Percentiles rank a stretch among this genome's conserved stretches.
Evolutionary conservation across 2,797 vertebrate genomes (phyloP).

Genomic region (Gymnoscopelus braueri): DNA sequence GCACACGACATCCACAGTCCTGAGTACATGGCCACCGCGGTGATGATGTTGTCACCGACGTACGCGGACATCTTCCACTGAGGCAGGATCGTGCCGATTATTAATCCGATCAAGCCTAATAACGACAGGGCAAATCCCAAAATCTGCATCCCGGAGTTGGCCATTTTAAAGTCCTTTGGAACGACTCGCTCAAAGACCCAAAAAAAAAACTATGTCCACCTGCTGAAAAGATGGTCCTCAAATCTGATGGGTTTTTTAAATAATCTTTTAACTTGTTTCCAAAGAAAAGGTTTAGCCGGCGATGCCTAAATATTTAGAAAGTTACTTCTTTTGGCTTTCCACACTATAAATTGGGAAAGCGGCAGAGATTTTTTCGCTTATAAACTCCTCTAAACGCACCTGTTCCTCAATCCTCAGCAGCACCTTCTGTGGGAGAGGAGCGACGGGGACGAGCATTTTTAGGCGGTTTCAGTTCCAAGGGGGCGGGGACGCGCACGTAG

Average conservation of each 20-base stretch:
- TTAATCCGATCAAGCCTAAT: conserved; percentile 83
- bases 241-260: background rate
- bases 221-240: conserved; percentile 17
- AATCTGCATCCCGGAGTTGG: conserved; percentile 87
- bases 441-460: conserved; percentile 72
- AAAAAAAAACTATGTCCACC: conserved; percentile 45
- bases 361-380: background rate
- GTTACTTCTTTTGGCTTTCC: background rate
- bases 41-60: conserved; percentile 89
- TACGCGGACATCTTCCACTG: conserved; percentile 93
- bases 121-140: conserved; percentile 85
- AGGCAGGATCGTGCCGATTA: conserved; percentile 88
- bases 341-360: fast-evolving
- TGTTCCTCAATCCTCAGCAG: conserved; percentile 61
- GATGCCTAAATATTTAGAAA: background rate
- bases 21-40: conserved; percentile 87
- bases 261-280: background rate
- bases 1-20: conserved; percentile 93
- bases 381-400: conserved; percentile 59
- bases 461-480: conserved; percentile 63
- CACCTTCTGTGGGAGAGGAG: conserved; percentile 68
- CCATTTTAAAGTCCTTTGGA: conserved; percentile 76
- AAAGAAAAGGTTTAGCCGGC: background rate
- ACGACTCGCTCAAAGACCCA: background rate
- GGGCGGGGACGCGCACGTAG: conserved; percentile 74